These are phyloP conservation scores for Ploceus nigricollis DNA, from an alignment of 2,113 vertebrate species.

Conservation along the genomic window DNA sequence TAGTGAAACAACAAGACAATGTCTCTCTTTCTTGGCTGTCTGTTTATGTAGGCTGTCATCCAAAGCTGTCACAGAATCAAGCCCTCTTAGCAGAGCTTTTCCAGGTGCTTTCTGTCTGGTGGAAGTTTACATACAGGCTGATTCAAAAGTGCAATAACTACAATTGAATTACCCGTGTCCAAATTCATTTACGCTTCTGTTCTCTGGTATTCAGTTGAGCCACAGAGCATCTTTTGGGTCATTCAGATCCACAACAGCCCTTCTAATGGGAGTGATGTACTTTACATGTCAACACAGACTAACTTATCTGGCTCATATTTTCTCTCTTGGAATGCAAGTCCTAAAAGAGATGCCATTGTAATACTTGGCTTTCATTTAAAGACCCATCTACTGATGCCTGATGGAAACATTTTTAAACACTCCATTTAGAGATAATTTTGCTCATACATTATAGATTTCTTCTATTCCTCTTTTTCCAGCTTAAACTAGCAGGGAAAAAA, in stretches of 20 bases:
- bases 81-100: slow-evolving; percentile 6
- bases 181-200: not conserved
- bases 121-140: not conserved
- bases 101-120: slow-evolving; percentile 43
- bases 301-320: slow-evolving; percentile 53
- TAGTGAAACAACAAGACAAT: slow-evolving; percentile 22
- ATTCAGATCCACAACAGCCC: slow-evolving; percentile 16
- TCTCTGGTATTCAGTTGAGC: not conserved
- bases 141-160: slow-evolving; percentile 19
- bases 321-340: slow-evolving; percentile 45
- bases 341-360: slow-evolving; percentile 56
- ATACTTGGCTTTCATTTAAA: slow-evolving; percentile 54
- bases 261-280: slow-evolving; percentile 8
- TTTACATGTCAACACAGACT: slow-evolving; percentile 53
- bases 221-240: slow-evolving; percentile 23
- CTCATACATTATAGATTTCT: slow-evolving; percentile 14
- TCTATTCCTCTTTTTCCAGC: not conserved
- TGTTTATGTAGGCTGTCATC: slow-evolving; percentile 46
- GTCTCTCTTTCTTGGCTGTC: slow-evolving; percentile 14
- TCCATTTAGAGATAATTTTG: slow-evolving; percentile 29
- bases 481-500: not conserved
- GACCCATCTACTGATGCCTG: slow-evolving; percentile 35
- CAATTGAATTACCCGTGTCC: not conserved
- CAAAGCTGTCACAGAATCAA: slow-evolving; percentile 57
- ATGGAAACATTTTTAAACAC: slow-evolving; percentile 54